phyloP scores from a whole-genome alignment of 2,113 vertebrate species.

The Clinocottus analis region DNA sequence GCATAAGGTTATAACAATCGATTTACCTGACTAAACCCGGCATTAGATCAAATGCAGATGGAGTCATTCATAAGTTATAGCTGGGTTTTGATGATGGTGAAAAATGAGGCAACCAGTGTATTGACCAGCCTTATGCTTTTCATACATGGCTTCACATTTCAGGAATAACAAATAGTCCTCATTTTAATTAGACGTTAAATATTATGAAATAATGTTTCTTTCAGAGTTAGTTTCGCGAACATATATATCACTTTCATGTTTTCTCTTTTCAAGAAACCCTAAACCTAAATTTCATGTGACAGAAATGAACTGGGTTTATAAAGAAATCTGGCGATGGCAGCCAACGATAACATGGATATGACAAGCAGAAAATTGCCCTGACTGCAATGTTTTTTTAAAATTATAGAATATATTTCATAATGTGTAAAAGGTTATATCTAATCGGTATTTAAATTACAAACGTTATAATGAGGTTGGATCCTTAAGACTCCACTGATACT shows the following conservation, averaged over 20 bases:
- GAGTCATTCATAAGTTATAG: constrained; percentile 9
- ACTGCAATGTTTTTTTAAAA: background rate
- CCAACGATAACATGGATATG: background rate
- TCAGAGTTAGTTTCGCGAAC: background rate
- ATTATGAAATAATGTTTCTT: background rate
- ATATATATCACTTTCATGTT: background rate
- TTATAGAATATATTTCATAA: background rate
- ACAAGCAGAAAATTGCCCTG: background rate
- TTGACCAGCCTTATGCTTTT: background rate
- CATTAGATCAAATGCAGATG: constrained; percentile 38
- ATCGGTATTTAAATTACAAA: background rate
- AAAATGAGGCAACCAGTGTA: background rate
- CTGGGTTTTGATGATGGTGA: constrained; percentile 5
- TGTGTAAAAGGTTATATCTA: background rate
- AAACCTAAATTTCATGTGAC: background rate
- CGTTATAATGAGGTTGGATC: background rate
- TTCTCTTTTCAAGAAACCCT: background rate
- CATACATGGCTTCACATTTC: background rate
- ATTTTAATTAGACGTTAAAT: background rate
- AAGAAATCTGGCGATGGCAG: background rate
- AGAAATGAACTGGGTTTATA: background rate
- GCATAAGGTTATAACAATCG: constrained; percentile 54
- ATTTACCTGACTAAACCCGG: constrained; percentile 49
- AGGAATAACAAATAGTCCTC: background rate
- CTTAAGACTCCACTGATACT: constrained; percentile 19